These are phyloP conservation scores for Spongilla lacustris DNA, from an alignment of 37 sponge, comb jelly and placozoan species.

Conservation along the genomic window DNA sequence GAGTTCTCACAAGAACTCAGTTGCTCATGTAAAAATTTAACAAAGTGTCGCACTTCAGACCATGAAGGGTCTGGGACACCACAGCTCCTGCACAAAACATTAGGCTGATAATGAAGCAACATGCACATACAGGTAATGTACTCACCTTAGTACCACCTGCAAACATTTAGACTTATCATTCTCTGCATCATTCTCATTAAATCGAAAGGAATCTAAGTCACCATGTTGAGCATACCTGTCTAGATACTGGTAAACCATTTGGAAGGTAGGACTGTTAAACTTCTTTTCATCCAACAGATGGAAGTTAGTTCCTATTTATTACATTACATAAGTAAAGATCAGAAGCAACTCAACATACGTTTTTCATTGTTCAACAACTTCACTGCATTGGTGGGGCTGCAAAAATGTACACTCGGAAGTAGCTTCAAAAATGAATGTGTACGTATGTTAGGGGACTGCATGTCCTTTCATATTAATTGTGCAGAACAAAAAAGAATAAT, in stretches of 20 bases:
- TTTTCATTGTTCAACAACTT: background rate
- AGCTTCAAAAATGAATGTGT: conserved; percentile 37
- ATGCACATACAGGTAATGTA: too few relatives aligned
- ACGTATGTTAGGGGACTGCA: conserved; percentile 2
- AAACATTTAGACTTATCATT: conserved; percentile 37
- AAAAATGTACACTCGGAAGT: conserved; percentile 39
- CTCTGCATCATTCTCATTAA: conserved; percentile 2
- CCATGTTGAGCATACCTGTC: background rate
- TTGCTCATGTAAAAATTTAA: conserved; percentile 81
- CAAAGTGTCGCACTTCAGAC: conserved; percentile 86
- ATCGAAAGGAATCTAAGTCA: conserved; percentile 56
- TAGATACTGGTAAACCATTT: conserved; percentile 78
- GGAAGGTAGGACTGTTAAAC: conserved; percentile 52
- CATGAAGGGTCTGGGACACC: conserved; percentile 82
- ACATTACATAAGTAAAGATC: too few relatives aligned
- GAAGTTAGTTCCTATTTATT: too few relatives aligned
- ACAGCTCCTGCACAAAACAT: too few relatives aligned
- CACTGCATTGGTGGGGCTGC: conserved; percentile 16
- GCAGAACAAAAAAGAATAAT: too few relatives aligned
- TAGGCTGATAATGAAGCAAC: too few relatives aligned
- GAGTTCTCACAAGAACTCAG: conserved; percentile 76
- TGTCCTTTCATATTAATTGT: background rate
- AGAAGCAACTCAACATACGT: too few relatives aligned
- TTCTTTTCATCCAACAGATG: conserved; percentile 54
- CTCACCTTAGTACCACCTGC: too few relatives aligned